Base-by-base conservation (phyloP, 30 jellyfish, hydroid and myxozoan species). In the Sanderia malayensis region DNA sequence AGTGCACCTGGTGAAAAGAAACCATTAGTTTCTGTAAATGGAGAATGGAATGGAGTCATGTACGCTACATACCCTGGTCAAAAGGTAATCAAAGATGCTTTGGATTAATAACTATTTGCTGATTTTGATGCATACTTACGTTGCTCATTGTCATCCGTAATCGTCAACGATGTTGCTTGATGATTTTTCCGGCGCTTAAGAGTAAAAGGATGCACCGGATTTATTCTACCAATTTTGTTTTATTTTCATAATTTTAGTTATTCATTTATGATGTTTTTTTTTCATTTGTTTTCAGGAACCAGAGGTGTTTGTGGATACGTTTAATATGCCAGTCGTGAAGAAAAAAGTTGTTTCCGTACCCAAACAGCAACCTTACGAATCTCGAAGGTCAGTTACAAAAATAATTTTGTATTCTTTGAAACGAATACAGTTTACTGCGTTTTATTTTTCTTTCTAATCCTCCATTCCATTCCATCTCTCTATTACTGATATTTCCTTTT, bases 21-120 rank as follows among this genome's bases (percentile, higher is more conserved):
- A 67, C 92, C 99, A 8, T 18, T 86, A 57, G 47, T 86, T 75
- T 64, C 97, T 3, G 96, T 93, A 10, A 71, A 82, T 47, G 99
- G 99, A 1, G 97, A 86, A 80, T 93, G 99, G 99, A 93, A 93
- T 65, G 99, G 99, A 10, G 70, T 81, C 23, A 93, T 93, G 96
- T 80, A 93, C 61, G 89, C 96, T 1, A 86, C 80, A 10, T 58
- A 70, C 22, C 89, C 90, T 1, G 81, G 71, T 31, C 34, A 57
- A 6, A 66, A 80, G 95, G 95, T 83, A 29, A n/a, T n/a, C n/a
- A n/a, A n/a, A n/a, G n/a, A n/a, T n/a, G n/a, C 55, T 41, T 8
- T 41, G 15, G 55, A 41, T 41, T 41, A 6, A 41, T 6, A 41
- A 41, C 15, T 41, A 15, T 6, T 6, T 6, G 8, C 55, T 6